Conservation (phyloP, 2,113 vertebrate species). For the Micronycteris hirsuta region DNA sequence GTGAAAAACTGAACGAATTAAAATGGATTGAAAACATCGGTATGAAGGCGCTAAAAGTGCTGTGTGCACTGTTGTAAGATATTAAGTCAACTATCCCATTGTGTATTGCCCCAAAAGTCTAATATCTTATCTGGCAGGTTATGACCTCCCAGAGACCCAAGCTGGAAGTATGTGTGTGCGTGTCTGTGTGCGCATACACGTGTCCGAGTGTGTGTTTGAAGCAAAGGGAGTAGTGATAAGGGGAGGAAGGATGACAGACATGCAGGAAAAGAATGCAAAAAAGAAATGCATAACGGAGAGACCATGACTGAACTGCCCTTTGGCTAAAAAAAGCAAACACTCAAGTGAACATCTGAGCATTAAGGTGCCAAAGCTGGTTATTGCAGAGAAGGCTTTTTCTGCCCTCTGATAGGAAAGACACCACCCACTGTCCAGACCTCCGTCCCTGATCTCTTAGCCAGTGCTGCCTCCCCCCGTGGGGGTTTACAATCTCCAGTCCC, state of each 20-base stretch:
- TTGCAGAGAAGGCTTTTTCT: background rate
- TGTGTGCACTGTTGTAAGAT: fast-evolving
- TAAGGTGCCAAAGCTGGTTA: fast-evolving
- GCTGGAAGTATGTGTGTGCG: background rate
- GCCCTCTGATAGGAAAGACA: background rate
- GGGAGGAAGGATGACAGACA: background rate
- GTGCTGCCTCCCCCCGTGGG: background rate
- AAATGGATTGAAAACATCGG: background rate
- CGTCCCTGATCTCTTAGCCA: too few species aligned
- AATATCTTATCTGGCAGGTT: background rate
- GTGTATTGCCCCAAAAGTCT: background rate
- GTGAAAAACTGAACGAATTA: background rate
- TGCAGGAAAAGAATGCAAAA: background rate
- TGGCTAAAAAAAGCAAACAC: background rate
- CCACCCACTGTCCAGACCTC: fast-evolving
- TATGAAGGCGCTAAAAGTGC: background rate
- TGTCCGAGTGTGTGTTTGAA: background rate
- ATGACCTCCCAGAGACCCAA: background rate
- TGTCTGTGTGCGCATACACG: fast-evolving
- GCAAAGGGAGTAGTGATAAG: background rate
- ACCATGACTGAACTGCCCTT: background rate
- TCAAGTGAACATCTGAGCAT: background rate
- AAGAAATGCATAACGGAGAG: background rate
- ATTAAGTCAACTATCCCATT: background rate
- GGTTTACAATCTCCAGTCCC: fast-evolving